Evolutionary conservation across 2,797 vertebrate genomes (phyloP), one percentile per base, ranked within the genome.

Genomic region (Monodelphis domestica): DNA sequence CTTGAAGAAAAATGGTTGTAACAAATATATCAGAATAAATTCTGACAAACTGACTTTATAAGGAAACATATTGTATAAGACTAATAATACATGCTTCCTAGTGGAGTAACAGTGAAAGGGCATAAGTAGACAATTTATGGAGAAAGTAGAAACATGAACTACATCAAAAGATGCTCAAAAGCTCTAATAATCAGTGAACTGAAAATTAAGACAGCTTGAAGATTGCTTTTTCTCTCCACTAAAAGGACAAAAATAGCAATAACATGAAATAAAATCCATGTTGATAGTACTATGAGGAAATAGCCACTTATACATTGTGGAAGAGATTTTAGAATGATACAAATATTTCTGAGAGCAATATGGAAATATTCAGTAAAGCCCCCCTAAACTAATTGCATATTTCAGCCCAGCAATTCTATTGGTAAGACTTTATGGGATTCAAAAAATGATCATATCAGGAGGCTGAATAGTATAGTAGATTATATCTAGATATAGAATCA

Each of bases 101-200:
- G 93, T 89, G 29, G 93, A 89, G 96, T 45, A 94, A 55, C 54
- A 1, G 7, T 95, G 90, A 87, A 91, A 94, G 88, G 54, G n/a
- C 59, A 21, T 93, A 12, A 95, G 51, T 51, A 84, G 6, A 9
- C 45, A 92, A 53, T 15, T 91, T 89, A 88, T 63, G 91, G 52
- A 91, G 93, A 50, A 91, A 94, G 45, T 53, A 91, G 52, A 94
- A 95, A 91, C 33, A 93, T 92, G 94, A 94, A 91, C 89, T 88
- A 29, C 51, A 54, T 12, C 90, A 89, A 94, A 56, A 96, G 21
- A 94, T 52, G 2, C 29, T 94, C 45, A 84, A 6, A 17, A 53
- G 91, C 17, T 52, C 57, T 21, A 53, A 15, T 84, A 94, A 94
- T 53, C 87, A 12, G 33, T 30, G 78, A 96, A 95, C 94, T 92